Evolutionary conservation across 2,797 vertebrate species (phyloP), one percentile per base, ranked within the genome.

Genomic region (Sciaenops ocellatus): DNA sequence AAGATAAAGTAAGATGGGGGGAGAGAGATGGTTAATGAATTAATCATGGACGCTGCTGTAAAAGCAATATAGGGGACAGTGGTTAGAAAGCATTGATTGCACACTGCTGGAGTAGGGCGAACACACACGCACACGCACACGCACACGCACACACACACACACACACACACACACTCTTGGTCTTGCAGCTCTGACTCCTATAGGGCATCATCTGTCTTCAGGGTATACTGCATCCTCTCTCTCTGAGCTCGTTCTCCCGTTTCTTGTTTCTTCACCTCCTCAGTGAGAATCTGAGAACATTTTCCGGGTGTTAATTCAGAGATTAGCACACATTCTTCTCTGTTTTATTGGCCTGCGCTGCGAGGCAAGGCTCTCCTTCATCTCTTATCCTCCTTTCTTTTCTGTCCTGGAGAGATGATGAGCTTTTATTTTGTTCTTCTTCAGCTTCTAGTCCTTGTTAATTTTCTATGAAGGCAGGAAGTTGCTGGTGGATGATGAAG

Each of bases 21-120:
- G 80, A 63, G 80, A 79, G 67, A 75, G 77, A 61, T 22, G 8
- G 76, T 88, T 89, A 48, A 90, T 94, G 66, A 94, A 95, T 95
- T 87, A 94, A 91, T 94, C 85, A 94, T 95, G 90, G 50, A 20
- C 11, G 59, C 81, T 87, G 79, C 81, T 85, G 77, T 93, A 52
- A 92, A 82, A 89, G 90, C 87, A 70, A 44, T 69, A 64, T 57
- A 78, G 85, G 60, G 76, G 80, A 52, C 83, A 30, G 83, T n/a
- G 72, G 76, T 67, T 57, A 84, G 73, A 52, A 5, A 69, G 82
- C 90, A 93, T 94, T 64, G 91, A 92, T 92, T 92, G 87, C 80
- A 84, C 77, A 69, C 68, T 78, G 69, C 85, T 65, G 61, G 84
- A 78, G 22, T 48, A 59, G 60, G 38, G 18, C 22, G 7, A 17